Percentiles rank a stretch among this genome's conserved stretches.
Evolutionary conservation across 2,113 vertebrate genomes (phyloP).

Genomic region (Suncus etruscus): DNA sequence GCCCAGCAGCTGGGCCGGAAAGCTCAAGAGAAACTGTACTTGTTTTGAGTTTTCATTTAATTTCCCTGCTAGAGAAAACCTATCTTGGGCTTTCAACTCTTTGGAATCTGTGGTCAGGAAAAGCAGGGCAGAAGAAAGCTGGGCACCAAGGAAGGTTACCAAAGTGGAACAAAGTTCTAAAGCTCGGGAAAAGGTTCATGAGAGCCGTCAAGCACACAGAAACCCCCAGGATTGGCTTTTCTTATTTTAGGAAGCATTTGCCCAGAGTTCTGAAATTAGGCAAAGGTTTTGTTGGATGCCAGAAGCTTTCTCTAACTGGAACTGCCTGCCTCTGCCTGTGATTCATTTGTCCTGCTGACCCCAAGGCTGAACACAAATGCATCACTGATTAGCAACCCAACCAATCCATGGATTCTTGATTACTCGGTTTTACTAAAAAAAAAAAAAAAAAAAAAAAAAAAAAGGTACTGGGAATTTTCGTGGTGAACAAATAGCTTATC

Average conservation of each 20-base stretch:
- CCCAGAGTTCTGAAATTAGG: conserved; percentile 42
- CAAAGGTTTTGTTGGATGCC: neutral
- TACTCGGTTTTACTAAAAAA: neutral
- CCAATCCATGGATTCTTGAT: neutral
- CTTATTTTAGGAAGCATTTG: conserved; percentile 33
- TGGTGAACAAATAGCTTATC: conserved; percentile 18
- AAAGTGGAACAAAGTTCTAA: conserved; percentile 28
- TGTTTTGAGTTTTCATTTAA: conserved; percentile 70
- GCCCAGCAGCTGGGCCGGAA: conserved; percentile 50
- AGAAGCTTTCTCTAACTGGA: neutral
- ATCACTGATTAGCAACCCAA: conserved; percentile 30
- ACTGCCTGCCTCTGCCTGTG: neutral
- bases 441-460: conserved; percentile 17
- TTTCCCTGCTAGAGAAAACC: conserved; percentile 77
- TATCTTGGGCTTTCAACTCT: conserved; percentile 68
- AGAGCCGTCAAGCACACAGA: neutral
- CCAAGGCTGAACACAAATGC: neutral
- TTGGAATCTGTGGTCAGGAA: conserved; percentile 71
- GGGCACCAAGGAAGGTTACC: neutral
- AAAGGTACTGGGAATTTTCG: neutral
- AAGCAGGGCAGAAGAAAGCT: conserved; percentile 9
- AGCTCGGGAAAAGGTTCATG: conserved; percentile 28
- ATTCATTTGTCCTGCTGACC: neutral
- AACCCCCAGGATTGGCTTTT: conserved; percentile 47
- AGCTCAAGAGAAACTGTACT: conserved; percentile 22